These are phyloP conservation scores for Parus major DNA, from an alignment of 2,113 vertebrate genomes.

Conservation along the genomic window DNA sequence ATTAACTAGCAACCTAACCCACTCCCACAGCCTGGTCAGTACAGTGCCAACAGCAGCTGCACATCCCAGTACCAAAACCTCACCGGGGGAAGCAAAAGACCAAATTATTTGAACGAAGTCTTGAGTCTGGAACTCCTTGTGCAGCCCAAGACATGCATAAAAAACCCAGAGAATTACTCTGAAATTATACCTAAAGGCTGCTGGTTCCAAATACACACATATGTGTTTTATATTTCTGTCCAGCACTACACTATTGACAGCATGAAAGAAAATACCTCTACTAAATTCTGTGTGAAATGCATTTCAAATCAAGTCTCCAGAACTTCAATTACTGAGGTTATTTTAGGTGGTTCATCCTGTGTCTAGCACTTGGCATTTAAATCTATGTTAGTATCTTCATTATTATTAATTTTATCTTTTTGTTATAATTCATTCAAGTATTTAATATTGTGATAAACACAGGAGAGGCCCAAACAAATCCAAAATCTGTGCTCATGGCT, in stretches of 20 bases:
- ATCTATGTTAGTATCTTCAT: not conserved
- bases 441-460: not conserved
- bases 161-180: rapidly evolving
- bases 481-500: not conserved
- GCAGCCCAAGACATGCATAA: not conserved
- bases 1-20: not conserved
- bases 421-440: not conserved
- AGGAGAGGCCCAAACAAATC: not conserved
- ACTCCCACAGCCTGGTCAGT: not conserved
- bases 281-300: not conserved
- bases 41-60: not conserved
- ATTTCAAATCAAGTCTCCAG: not conserved
- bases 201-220: not conserved
- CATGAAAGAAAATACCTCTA: not conserved
- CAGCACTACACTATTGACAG: not conserved
- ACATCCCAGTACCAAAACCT: not conserved
- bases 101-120: not conserved
- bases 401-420: not conserved
- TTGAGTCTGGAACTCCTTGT: not conserved
- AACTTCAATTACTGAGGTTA: not conserved
- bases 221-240: not conserved
- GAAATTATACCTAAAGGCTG: not conserved
- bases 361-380: not conserved
- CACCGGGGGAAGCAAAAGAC: not conserved
- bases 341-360: not conserved